Base-by-base conservation (phyloP, 2,113 vertebrate species). In the Melozone crissalis region DNA sequence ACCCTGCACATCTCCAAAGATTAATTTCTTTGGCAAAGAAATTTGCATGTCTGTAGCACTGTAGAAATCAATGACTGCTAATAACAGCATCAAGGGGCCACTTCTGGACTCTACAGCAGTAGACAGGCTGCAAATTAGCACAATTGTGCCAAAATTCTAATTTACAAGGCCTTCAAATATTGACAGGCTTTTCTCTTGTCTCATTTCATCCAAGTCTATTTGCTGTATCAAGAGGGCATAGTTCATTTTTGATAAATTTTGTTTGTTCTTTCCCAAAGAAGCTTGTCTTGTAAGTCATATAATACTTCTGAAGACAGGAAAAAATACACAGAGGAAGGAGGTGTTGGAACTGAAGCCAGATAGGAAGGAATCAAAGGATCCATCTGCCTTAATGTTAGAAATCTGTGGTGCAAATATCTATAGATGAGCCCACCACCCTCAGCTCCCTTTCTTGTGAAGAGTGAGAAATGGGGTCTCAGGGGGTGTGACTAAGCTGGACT, bases 171-270 rank as follows among this genome's bases (percentile, higher is more conserved):
- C 80, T 87, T 86, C 66, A 93, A 46, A 81, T 89, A 90, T 61
- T 78, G 90, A 46, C 83, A 92, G 57, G 41, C 78, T 93, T 95
- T 89, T 44, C 81, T 80, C 54, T 90, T 24, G 7, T 46, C 84
- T 84, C 46, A 54, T 89, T 90, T 92, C 23, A 58, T 85, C 57
- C 0, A 6, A 71, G 43, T 66, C 75, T 88, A 24, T 93, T 93
- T 92, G 72, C 65, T 75, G 3, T 68, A 35, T 62, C 88, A 82
- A 67, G 85, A 92, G 73, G 21, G 41, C 31, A 78, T 22, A 54
- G 88, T 30, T 90, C 28, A 49, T 81, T 96, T 95, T 93, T 93
- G 85, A 96, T 92, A 77, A 57, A 28, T 92, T 75, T 87, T 94
- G 44, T 96, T 94, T 84, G 86, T 89, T 95, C 91, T 94, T 93